Base-by-base conservation (phyloP, 2,113 vertebrate species). In the Pterocles gutturalis region DNA sequence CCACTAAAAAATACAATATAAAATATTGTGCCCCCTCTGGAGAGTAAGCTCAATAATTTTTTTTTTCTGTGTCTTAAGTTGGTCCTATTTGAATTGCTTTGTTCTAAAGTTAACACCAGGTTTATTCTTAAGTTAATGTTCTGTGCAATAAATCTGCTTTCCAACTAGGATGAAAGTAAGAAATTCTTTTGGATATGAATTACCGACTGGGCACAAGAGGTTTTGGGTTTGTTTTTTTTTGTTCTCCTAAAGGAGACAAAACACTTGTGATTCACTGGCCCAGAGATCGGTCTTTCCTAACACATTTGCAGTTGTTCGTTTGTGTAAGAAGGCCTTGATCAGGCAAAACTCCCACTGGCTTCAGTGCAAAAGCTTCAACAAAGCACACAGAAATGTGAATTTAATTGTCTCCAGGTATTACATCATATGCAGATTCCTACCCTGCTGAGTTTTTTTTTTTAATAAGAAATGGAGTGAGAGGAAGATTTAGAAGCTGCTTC, bases 351-450 rank as follows among this genome's bases (percentile, higher is more conserved):
- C 60, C 18, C 91, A 70, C 72, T 78, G 65, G 13, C 67, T 90
- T 89, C 36, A 81, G 43, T 54, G 60, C 55, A 89, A 88, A 88
- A 86, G 13, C n/a, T 89, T 92, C 25, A 83, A 34, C 53, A 92
- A 92, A 86, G 8, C 29, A 87, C 7, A 46, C 1, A 61, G 48
- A 91, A 94, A 83, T 84, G 60, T 78, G 77, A 94, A 89, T 96
- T 81, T 95, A 87, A 95, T 95, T 89, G 72, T 89, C 69, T 96
- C 51, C 76, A 89, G 51, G 46, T 94, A 92, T 94, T 92, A 58
- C 20, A 67, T 84, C 60, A 87, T 64, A 81, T 75, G 46, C 18
- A 87, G 76, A 95, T 92, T 89, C 65, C 55, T 55, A 89, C 18
- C 7, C 16, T 71, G 34, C 22, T 94, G 80, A 8, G n/a, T 62